A percentile compares a stretch with the other conserved stretches of the same genome.
Conservation (phyloP, 2,113 vertebrate species). For the Atherinomorus stipes region DNA sequence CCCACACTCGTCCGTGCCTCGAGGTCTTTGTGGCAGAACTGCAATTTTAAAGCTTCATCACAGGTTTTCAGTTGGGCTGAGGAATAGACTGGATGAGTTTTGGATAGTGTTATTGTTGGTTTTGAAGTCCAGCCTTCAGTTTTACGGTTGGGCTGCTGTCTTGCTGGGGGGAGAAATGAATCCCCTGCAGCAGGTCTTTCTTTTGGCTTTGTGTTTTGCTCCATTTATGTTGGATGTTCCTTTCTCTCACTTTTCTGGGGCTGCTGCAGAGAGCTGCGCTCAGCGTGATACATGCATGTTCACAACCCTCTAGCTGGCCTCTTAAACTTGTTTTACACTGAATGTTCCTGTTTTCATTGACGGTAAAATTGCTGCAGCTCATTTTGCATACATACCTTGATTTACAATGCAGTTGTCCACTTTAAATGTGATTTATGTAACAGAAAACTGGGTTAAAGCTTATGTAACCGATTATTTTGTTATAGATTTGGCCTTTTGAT, state of each 20-base stretch:
- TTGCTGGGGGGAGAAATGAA: background rate
- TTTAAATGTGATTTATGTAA: background rate
- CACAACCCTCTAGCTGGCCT: too few species aligned
- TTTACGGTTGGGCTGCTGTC: conserved; percentile 4
- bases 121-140: background rate
- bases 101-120: conserved; percentile 6
- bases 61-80: conserved; percentile 1
- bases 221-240: background rate
- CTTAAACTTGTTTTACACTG: too few species aligned
- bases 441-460: background rate
- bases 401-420: conserved; percentile 3
- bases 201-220: background rate
- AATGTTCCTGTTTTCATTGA: background rate
- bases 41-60: background rate
- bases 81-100: background rate
- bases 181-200: background rate
- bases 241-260: background rate
- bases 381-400: background rate
- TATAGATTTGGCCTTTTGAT: conserved; percentile 7
- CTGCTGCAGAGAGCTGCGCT: background rate
- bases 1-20: too few species aligned
- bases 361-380: background rate
- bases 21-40: background rate
- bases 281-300: background rate
- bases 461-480: background rate